Base-by-base conservation (phyloP, 2,888 invertebrate genomes). In the Calameuta pallipes region DNA sequence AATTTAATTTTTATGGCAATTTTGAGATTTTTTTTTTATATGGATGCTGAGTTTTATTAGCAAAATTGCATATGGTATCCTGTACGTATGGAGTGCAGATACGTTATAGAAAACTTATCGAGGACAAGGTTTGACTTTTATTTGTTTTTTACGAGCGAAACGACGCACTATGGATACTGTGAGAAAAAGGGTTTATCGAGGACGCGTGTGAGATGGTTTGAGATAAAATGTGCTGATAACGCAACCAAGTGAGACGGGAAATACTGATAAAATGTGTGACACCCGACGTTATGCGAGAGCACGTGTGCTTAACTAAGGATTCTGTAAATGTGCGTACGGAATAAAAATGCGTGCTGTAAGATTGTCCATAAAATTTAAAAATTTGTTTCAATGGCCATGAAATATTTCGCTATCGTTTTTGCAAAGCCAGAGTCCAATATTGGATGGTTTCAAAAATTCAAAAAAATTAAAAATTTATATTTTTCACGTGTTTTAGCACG, bases 201-300 rank as follows among this genome's bases (percentile, higher is more conserved):
- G 33, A 71, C 71, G 71, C 71, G 71, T 31, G 71, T 13, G 23
- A 71, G 33, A 34, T 71, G 71, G 12, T 6, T 33, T 12, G 71
- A 71, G 71, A 71, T 23, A 74, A 78, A 75, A 79, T 81, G 81
- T 82, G 81, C 80, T 84, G 84, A 86, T 89, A 87, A 87, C 87
- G 56, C 23, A 56, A 56, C 23, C 87, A 90, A 90, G 90, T 90
- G 87, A 90, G 89, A 89, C 90, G 89, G 89, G 89, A 88, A 87
- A 89, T 87, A 83, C 85, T 78, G 86, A 86, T 89, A 89, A 89
- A 90, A 89, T 86, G 83, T 86, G 83, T 84, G 87, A 85, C 85
- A 86, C 84, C 86, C 84, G 85, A 88, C 89, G 84, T 90, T 91
- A 91, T 91, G 90, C 90, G 84, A 84, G 79, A 85, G 85, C 90